These are phyloP conservation scores for Rhinatrema bivittatum DNA, from an alignment of 2,797 vertebrate genomes.

Conservation along the genomic window DNA sequence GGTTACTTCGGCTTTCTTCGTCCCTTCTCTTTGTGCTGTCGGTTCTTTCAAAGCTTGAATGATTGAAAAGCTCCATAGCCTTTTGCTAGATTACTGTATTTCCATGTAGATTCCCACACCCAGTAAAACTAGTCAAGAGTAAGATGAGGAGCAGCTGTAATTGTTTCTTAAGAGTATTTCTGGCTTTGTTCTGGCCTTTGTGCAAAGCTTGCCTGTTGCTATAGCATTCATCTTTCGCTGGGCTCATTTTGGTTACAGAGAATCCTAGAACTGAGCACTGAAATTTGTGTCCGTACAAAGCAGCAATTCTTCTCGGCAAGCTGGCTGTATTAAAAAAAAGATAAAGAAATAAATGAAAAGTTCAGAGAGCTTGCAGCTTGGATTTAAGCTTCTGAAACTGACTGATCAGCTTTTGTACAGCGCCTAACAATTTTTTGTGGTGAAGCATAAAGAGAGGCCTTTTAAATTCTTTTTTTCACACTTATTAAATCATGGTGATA, in stretches of 20 bases:
- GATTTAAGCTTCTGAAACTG: constrained; percentile 51
- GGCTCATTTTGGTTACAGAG: constrained; percentile 50
- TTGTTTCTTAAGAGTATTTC: too few relatives aligned
- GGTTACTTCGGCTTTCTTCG: too few relatives aligned
- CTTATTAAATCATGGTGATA: too few relatives aligned
- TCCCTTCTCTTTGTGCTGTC: too few relatives aligned
- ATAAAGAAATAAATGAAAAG: constrained; percentile 17
- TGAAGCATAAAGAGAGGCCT: constrained; percentile 23
- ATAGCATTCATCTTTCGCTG: constrained; percentile 44
- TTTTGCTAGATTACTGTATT: too few relatives aligned
- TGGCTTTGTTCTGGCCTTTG: too few relatives aligned
- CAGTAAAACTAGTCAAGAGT: too few relatives aligned
- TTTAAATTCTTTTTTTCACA: constrained; percentile 21
- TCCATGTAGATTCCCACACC: too few relatives aligned
- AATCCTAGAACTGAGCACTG: constrained; percentile 43
- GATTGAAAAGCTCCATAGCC: too few relatives aligned
- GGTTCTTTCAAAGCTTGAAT: too few relatives aligned
- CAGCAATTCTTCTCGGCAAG: constrained; percentile 60
- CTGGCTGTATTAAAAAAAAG: constrained; percentile 4
- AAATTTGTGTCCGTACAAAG: constrained; percentile 67
- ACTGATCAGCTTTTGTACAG: constrained; percentile 43
- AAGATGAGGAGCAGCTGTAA: too few relatives aligned
- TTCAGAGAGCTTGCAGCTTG: constrained; percentile 9
- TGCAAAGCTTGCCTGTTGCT: too few relatives aligned
- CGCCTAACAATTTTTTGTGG: constrained; percentile 29